Conservation (phyloP, 2,113 vertebrate species). For the Cebus imitator region DNA sequence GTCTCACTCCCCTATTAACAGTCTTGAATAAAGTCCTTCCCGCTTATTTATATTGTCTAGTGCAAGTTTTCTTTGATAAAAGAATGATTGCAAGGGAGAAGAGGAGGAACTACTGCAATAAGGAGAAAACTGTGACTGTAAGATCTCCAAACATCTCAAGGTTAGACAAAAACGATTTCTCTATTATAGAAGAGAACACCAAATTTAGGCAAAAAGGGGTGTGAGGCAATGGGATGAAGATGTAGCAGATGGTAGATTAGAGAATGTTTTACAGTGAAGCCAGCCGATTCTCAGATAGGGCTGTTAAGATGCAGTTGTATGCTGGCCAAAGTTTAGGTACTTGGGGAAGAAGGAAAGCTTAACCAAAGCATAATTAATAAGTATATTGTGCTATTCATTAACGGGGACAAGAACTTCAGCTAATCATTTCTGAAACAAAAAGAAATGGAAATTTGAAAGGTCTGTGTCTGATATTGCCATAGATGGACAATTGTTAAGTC, state of each 20-base stretch:
- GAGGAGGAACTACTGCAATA: neutral
- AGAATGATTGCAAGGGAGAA: neutral
- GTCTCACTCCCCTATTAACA: neutral
- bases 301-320: neutral
- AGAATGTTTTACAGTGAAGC: neutral
- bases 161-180: neutral
- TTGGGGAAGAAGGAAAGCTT: neutral
- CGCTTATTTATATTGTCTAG: neutral
- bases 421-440: neutral
- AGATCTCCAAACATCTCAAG: neutral
- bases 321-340: neutral
- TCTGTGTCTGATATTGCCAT: neutral
- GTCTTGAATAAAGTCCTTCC: neutral
- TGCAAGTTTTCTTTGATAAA: neutral
- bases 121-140: neutral
- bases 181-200: neutral
- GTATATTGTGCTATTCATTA: neutral
- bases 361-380: neutral
- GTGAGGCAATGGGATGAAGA: neutral
- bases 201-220: neutral
- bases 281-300: neutral
- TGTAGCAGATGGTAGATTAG: neutral
- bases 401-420: neutral
- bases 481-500: neutral
- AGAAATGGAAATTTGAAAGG: neutral